Percentiles rank a stretch among this genome's conserved stretches.
These are phyloP conservation scores for Cataglyphis cursor DNA, from an alignment of 2,888 invertebrate genomes.

Conservation along the genomic window DNA sequence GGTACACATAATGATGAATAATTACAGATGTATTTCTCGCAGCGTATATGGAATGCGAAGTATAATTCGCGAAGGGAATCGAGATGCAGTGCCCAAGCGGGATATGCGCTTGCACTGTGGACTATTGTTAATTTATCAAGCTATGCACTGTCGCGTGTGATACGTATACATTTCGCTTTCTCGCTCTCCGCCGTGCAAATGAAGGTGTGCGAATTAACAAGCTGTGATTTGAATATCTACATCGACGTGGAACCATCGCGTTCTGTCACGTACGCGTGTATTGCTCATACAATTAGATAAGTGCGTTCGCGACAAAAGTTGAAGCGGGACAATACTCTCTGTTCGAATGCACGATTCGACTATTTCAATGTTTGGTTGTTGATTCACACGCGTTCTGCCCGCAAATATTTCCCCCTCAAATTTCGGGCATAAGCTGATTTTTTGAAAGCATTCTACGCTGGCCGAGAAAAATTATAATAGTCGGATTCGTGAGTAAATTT, in stretches of 20 bases:
- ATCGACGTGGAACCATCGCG: conserved; percentile 22
- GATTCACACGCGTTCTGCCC: not conserved
- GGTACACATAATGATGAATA: conserved; percentile 7
- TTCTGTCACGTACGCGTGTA: conserved; percentile 21
- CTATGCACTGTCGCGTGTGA: conserved; percentile 29
- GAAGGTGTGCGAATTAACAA: conserved; percentile 56
- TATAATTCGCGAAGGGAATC: conserved; percentile 34
- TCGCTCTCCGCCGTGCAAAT: conserved; percentile 56
- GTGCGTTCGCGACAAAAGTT: conserved; percentile 2
- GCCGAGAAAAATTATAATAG: conserved; percentile 36
- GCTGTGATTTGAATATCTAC: conserved; percentile 69
- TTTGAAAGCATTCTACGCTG: conserved; percentile 39
- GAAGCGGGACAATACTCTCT: conserved; percentile 29
- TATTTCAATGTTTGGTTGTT: conserved; percentile 54
- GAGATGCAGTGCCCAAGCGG: conserved; percentile 36
- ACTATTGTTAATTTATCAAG: conserved; percentile 70
- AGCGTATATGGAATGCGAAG: conserved; percentile 3
- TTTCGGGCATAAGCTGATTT: conserved; percentile 7
- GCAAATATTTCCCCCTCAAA: conserved; percentile 27
- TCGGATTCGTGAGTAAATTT: conserved; percentile 63
- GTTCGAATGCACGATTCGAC: conserved; percentile 26
- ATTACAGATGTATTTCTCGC: conserved; percentile 35
- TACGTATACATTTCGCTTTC: conserved; percentile 58
- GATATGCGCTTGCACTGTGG: conserved; percentile 40
- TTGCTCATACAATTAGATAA: conserved; percentile 25